Evolutionary conservation across 2,797 vertebrate genomes (phyloP).

Genomic region (Eulemur mongoz): DNA sequence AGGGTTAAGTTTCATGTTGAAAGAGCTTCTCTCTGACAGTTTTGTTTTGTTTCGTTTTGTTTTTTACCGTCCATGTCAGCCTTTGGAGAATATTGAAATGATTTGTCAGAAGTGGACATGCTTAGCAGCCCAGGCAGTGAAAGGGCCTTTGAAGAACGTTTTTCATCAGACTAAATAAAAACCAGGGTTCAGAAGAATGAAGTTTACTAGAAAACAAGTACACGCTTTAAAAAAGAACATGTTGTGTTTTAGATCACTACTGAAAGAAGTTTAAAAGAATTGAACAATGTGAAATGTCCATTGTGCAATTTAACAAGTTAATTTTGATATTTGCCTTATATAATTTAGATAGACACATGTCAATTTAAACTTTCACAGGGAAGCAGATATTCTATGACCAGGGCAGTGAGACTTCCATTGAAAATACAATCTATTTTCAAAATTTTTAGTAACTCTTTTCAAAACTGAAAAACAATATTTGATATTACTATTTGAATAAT

Average conservation of each 20-base stretch:
- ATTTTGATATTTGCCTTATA: neutral
- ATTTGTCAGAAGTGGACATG: neutral
- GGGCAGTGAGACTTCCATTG: neutral
- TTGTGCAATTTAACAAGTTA: neutral
- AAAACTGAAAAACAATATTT: neutral
- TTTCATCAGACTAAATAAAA: neutral
- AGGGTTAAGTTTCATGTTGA: neutral
- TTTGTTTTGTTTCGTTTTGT: neutral
- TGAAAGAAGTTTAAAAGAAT: neutral
- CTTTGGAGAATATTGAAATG: neutral
- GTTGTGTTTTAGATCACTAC: neutral
- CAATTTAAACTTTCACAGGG: neutral
- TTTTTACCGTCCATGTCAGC: neutral
- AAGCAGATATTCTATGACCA: neutral
- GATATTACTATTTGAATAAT: neutral
- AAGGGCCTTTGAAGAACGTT: neutral
- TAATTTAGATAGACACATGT: neutral
- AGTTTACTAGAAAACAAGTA: neutral
- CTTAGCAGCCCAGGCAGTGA: neutral
- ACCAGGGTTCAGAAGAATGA: neutral
- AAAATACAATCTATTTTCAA: neutral
- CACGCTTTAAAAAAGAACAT: neutral
- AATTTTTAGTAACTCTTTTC: neutral
- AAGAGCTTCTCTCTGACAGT: neutral
- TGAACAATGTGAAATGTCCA: neutral